phyloP scores from a whole-genome alignment of 2,797 vertebrate species.

The Otus scops region DNA sequence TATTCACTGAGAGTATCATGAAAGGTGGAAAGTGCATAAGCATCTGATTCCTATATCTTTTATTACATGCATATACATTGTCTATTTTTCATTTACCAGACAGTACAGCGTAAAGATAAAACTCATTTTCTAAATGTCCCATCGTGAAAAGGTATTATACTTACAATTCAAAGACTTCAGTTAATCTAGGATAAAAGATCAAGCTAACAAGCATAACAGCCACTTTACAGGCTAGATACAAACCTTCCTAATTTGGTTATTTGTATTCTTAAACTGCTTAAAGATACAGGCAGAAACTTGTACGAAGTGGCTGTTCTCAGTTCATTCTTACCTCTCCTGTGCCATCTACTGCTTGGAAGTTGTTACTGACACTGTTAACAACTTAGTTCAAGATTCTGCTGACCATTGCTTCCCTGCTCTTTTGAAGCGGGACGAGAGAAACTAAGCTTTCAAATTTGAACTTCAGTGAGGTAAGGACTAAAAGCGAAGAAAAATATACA shows the following conservation, averaged over 20 bases:
- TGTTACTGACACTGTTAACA: background rate
- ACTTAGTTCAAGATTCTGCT: background rate
- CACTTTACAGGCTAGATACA: slow-evolving; percentile 17
- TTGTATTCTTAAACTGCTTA: slow-evolving; percentile 41
- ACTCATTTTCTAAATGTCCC: background rate
- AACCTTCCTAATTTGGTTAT: slow-evolving; percentile 46
- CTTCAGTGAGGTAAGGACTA: background rate
- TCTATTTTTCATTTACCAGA: background rate
- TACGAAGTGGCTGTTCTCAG: background rate
- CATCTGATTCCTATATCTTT: slow-evolving; percentile 19
- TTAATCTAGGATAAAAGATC: slow-evolving; percentile 42
- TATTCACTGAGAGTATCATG: background rate
- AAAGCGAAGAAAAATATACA: background rate
- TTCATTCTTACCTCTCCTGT: slow-evolving; percentile 64
- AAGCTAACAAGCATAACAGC: slow-evolving; percentile 47
- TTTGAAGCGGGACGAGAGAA: background rate
- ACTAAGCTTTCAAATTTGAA: background rate
- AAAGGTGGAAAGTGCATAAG: background rate
- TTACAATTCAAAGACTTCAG: slow-evolving; percentile 7
- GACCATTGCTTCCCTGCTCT: background rate
- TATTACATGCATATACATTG: background rate
- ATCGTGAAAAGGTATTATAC: slow-evolving; percentile 10
- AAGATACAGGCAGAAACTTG: slow-evolving; percentile 17
- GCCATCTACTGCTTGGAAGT: slow-evolving; percentile 74
- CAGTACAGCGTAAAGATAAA: background rate